Percentiles rank a stretch among this genome's conserved stretches.
phyloP scores from a whole-genome alignment of 2,113 vertebrate genomes.

The Leptocoma aspasia region DNA sequence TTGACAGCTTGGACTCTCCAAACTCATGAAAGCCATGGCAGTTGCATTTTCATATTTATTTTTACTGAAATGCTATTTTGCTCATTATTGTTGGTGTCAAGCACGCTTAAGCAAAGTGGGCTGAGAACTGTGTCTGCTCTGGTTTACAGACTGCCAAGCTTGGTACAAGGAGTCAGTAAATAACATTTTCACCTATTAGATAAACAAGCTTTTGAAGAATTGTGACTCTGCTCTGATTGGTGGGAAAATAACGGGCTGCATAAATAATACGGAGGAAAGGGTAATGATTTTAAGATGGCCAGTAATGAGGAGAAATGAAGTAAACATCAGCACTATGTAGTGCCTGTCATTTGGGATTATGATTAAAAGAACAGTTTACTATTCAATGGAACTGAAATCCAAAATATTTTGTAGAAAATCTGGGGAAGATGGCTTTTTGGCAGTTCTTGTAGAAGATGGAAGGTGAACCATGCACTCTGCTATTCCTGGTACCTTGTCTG shows the following conservation, averaged over 20 bases:
- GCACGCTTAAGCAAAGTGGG: background rate
- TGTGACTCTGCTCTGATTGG: background rate
- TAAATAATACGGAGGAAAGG: background rate
- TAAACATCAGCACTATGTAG: background rate
- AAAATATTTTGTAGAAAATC: background rate
- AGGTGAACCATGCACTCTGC: background rate
- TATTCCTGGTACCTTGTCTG: background rate
- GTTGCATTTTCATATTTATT: background rate
- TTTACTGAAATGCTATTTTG: background rate
- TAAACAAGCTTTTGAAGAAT: background rate
- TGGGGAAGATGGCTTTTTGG: background rate
- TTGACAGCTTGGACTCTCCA: background rate
- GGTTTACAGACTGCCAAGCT: background rate
- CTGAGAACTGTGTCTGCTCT: background rate
- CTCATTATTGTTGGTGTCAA: background rate
- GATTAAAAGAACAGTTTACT: background rate
- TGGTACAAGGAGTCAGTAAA: background rate
- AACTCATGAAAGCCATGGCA: background rate
- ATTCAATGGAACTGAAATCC: background rate
- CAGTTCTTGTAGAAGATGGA: background rate
- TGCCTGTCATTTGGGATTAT: background rate
- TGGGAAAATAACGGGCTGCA: background rate
- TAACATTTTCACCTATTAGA: background rate
- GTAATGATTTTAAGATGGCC: background rate
- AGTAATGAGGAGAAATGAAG: background rate